Percentiles rank a stretch among this genome's conserved stretches.
phyloP scores from a whole-genome alignment of 2,797 vertebrate genomes.

The Brachyalestes nurse region DNA sequence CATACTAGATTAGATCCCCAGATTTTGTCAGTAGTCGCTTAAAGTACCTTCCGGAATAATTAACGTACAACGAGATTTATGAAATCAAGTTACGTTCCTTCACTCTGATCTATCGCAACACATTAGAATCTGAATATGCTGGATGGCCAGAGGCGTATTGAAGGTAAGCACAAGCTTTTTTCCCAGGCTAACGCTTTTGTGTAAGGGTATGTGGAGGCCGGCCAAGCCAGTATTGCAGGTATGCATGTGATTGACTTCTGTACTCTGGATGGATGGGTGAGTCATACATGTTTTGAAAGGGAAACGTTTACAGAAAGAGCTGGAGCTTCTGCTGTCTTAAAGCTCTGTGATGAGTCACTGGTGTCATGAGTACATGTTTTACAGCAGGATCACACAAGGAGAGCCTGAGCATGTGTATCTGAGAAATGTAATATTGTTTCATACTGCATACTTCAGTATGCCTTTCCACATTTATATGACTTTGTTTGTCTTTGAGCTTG shows the following conservation, averaged over 20 bases:
- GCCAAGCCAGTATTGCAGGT: constrained; percentile 42
- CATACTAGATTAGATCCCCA: background rate
- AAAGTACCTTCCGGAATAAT: no score
- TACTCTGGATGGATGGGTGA: constrained; percentile 31
- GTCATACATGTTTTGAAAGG: constrained; percentile 41
- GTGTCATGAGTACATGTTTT: background rate
- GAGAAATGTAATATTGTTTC: background rate
- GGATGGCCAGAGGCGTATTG: background rate
- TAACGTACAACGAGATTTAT: background rate
- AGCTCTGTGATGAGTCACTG: constrained; percentile 47
- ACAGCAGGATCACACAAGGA: constrained; percentile 21
- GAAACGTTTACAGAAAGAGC: constrained; percentile 37
- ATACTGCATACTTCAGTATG: constrained; percentile 20
- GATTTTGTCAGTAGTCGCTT: background rate
- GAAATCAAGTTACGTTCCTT: background rate
- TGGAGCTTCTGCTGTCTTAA: constrained; percentile 29
- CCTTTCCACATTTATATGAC: constrained; percentile 19
- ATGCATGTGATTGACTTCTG: constrained; percentile 5
- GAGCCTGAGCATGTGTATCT: constrained; percentile 25
- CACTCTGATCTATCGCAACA: background rate
- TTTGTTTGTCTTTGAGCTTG: constrained; percentile 1
- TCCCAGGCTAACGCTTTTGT: constrained; percentile 26
- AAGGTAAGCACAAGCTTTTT: background rate
- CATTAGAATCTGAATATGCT: background rate
- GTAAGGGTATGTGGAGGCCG: constrained; percentile 8